Evolutionary conservation across 2,113 vertebrate species (phyloP), one percentile per base, ranked within the genome.

Genomic region (Ibidorhyncha struthersii): DNA sequence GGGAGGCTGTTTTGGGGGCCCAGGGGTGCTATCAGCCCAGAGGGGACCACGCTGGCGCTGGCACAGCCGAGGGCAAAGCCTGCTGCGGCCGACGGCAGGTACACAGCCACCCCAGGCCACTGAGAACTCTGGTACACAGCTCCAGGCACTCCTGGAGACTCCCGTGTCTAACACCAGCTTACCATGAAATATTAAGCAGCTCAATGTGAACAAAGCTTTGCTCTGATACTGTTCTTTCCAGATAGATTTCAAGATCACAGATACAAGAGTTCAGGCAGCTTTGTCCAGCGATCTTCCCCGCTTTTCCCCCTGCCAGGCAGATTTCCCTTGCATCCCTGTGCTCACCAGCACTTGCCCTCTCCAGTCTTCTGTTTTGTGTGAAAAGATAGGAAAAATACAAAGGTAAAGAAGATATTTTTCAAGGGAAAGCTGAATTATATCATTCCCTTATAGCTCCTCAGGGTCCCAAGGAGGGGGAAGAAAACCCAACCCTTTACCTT

Each of bases 1-100:
- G 29, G 58, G 40, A 29, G 12, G 62, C 9, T 36, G 40, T 22
- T 38, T 3, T 10, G 45, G 59, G 29, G 10, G 3, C 8, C 32
- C 10, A 5, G 40, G 25, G 63, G 20, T 59, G 50, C 15, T 14
- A 2, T 6, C 18, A 32, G 50, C 55, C 49, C 34, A 1, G 36
- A 21, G 38, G 13, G 32, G 52, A 22, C 12, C 12, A 10, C 18
- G 2, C 15, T 9, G 29, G 25, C 25, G 6, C 20, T 50, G 49
- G 49, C 22, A 25, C 49, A 50, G 49, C 49, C 22, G 10, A 8
- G 40, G 69, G 27, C 69, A 38, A 55, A 85, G 55, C 25, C 52
- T 15, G 18, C 36, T 38, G 12, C 0, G 1, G 41, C 2, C 1
- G 0, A 10, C 1, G 8, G 63, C 38, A 27, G 14, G 21, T 5